Percentiles rank a stretch among this genome's conserved stretches.
phyloP scores from a whole-genome alignment of 1,140 invertebrate genomes.

The Drosophila tsacasi region DNA sequence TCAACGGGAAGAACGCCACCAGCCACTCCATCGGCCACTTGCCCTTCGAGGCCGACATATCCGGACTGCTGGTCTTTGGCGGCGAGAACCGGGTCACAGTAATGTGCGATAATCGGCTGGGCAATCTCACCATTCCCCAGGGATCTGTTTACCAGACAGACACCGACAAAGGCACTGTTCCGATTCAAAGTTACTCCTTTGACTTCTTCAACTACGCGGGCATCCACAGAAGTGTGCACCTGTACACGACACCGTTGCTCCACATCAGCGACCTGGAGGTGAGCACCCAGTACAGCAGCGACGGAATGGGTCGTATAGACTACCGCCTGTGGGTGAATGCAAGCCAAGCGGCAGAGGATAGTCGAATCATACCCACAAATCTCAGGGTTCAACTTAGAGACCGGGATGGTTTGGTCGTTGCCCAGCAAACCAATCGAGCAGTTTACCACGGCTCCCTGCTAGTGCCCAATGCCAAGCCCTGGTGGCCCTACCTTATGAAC shows the following conservation, averaged over 20 bases:
- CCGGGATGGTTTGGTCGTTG: conserved; percentile 40
- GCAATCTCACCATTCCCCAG: conserved; percentile 92
- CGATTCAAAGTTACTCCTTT: conserved; percentile 94
- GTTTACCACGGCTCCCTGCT: conserved; percentile 86
- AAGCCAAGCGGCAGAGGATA: neutral
- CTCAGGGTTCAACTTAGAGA: conserved; percentile 52
- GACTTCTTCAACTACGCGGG: conserved; percentile 99
- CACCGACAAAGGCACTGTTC: conserved; percentile 88
- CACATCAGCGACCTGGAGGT: conserved; percentile 94
- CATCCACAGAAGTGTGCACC: conserved; percentile 95
- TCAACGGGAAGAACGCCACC: conserved; percentile 92
- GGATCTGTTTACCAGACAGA: conserved; percentile 88
- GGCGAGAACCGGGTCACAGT: conserved; percentile 93
- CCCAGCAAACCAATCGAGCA: conserved; percentile 47
- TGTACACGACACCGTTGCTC: conserved; percentile 93
- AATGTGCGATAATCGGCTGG: conserved; percentile 96
- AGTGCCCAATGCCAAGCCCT: conserved; percentile 91
- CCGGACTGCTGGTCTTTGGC: conserved; percentile 88
- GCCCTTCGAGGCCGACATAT: conserved; percentile 95
- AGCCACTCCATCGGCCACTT: conserved; percentile 97
- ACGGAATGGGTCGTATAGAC: conserved; percentile 70
- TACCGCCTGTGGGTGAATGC: conserved; percentile 57
- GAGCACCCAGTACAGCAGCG: conserved; percentile 87
- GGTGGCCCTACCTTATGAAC: conserved; percentile 97
- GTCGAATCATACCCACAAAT: conserved; percentile 1